Conservation (phyloP, 2,888 invertebrate species). For the Phymatocera aterrima region DNA sequence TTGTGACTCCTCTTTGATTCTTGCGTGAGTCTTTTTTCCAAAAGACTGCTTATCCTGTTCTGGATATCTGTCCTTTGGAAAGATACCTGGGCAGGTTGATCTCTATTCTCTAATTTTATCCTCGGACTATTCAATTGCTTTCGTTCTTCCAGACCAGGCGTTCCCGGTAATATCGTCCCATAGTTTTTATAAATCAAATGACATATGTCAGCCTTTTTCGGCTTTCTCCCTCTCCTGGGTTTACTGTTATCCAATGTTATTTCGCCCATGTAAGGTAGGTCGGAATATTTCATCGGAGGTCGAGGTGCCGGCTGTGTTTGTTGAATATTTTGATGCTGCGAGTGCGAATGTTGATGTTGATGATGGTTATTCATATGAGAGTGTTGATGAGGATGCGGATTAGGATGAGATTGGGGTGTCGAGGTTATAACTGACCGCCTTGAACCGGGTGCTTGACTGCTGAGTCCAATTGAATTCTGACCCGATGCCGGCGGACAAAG, state of each 20-base stretch:
- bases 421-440: slow-evolving; percentile 71
- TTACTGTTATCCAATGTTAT: slow-evolving; percentile 93
- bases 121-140: slow-evolving; percentile 56
- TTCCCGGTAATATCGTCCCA: slow-evolving; percentile 89
- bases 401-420: slow-evolving; percentile 57
- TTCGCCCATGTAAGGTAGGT: slow-evolving; percentile 94
- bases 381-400: slow-evolving; percentile 45
- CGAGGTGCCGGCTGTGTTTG: slow-evolving; percentile 64
- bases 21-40: slow-evolving; percentile 83
- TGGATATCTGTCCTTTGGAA: slow-evolving; percentile 81
- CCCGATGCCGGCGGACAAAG: slow-evolving; percentile 59
- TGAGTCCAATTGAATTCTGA: slow-evolving; percentile 40
- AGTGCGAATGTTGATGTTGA: slow-evolving; percentile 53
- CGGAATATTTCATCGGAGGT: slow-evolving; percentile 83
- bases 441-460: slow-evolving; percentile 49
- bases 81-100: slow-evolving; percentile 59
- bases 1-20: slow-evolving; percentile 79
- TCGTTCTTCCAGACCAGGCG: slow-evolving; percentile 78
- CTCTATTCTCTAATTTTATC: slow-evolving; percentile 55
- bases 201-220: slow-evolving; percentile 94
- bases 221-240: slow-evolving; percentile 90
- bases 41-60: slow-evolving; percentile 82
- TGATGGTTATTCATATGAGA: slow-evolving; percentile 40
- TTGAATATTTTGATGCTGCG: slow-evolving; percentile 49
- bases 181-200: slow-evolving; percentile 95